Evolutionary conservation across 2,888 invertebrate species (phyloP), one percentile per base, ranked within the genome.

Genomic region (Phyllotreta cruciferae): DNA sequence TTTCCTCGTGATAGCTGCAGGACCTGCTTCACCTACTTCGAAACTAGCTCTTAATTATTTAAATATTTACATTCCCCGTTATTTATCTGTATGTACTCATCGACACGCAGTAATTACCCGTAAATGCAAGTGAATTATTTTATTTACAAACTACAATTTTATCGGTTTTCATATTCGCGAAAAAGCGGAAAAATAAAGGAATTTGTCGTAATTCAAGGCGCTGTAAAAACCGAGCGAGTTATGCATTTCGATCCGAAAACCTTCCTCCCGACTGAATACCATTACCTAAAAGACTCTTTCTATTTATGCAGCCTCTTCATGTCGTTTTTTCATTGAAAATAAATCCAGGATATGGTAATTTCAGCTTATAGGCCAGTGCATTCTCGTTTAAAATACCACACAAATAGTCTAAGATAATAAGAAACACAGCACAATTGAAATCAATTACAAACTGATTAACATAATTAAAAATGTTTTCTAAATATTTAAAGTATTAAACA

Each of bases 311-410:
- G 14, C 41, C 41, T 57, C 57, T 49, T 57, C 49, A 57, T 49
- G 57, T 57, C 49, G 50, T 57, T 49, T 57, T 49, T 49, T 56
- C 68, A 66, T 64, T 66, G 69, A 71, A 71, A 71, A 66, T 69
- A 69, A 69, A 70, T 69, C 69, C 69, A 61, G 68, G 67, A 70
- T 71, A 71, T 71, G 71, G 70, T 71, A 71, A 71, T 71, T 67
- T 56, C 55, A 61, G 10, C 8, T 7, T 24, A 7, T 47, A 47
- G 47, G 47, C 47, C 47, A 47, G 24, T 24, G n/a, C 9, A 9
- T n/a, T 9, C 41, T 6, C n/a, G 10, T 41, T 10, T 1, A 41
- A 41, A 41, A 10, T 41, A n/a, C 4, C 10, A 4, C 9, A n/a
- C 41, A 5, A 41, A 41, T n/a, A 2, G 6, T 3, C 2, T 6